Conservation (phyloP, 1,140 invertebrate genomes). For the Lamellibrachia luymesi region DNA sequence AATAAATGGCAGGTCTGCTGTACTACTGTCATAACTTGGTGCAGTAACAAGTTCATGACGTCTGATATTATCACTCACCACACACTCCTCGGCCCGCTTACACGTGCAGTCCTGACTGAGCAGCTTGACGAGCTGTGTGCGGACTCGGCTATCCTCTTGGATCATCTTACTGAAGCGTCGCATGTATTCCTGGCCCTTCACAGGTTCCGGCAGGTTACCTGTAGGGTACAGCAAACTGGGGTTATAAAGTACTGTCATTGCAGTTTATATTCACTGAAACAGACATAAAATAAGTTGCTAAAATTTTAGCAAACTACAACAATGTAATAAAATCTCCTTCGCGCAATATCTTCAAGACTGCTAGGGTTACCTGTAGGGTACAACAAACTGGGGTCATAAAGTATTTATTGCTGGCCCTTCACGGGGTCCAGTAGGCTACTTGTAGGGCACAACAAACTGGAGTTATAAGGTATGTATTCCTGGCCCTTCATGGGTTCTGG, state of each 20-base stretch:
- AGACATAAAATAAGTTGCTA: too few relatives aligned
- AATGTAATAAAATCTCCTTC: neutral
- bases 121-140: slow-evolving; percentile 81
- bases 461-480: too few relatives aligned
- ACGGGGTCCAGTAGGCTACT: too few relatives aligned
- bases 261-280: neutral
- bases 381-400: neutral
- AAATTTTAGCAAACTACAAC: neutral
- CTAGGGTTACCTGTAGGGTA: neutral
- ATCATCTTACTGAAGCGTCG: slow-evolving; percentile 84
- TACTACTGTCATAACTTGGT: too few relatives aligned
- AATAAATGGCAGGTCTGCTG: too few relatives aligned
- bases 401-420: too few relatives aligned
- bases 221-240: too few relatives aligned
- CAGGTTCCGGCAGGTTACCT: too few relatives aligned
- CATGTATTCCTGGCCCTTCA: slow-evolving; percentile 71
- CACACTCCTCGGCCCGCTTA: slow-evolving; percentile 82
- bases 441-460: too few relatives aligned
- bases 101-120: slow-evolving; percentile 84
- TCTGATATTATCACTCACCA: slow-evolving; percentile 52
- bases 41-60: neutral
- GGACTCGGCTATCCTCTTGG: slow-evolving; percentile 72
- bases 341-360: neutral
- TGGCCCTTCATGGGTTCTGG: too few relatives aligned
- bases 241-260: neutral